Conservation (phyloP, 2,888 invertebrate species). For the Apamea epomidion region DNA sequence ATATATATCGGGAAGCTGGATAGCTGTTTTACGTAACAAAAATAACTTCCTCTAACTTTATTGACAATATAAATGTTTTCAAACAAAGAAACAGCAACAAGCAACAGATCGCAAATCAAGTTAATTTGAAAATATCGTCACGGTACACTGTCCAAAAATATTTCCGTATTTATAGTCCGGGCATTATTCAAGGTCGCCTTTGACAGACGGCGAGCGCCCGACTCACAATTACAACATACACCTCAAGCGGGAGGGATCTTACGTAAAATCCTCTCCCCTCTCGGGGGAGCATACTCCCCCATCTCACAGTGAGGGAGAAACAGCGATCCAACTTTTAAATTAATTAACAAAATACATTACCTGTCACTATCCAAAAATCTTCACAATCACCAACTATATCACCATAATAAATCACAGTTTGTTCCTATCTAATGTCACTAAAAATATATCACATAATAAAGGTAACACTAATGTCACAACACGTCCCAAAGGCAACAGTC, state of each 20-base stretch:
- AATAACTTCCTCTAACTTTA: conserved; percentile 48
- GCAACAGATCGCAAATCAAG: conserved; percentile 75
- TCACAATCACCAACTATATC: conserved; percentile 87
- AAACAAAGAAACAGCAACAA: conserved; percentile 70
- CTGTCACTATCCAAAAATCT: conserved; percentile 86
- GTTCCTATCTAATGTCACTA: conserved; percentile 89
- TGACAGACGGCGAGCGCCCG: conserved; percentile 83
- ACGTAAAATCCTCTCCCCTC: conserved; percentile 81
- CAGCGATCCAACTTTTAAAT: conserved; percentile 76
- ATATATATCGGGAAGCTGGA: conserved; percentile 52
- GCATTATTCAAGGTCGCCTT: conserved; percentile 86
- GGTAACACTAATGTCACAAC: conserved; percentile 90
- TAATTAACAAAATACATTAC: conserved; percentile 79
- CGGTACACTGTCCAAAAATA: conserved; percentile 82
- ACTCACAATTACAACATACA: conserved; percentile 79
- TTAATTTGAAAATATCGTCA: conserved; percentile 77
- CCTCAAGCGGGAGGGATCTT: conserved; percentile 78
- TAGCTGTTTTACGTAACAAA: conserved; percentile 47
- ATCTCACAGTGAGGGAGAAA: conserved; percentile 64
- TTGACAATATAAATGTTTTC: conserved; percentile 61
- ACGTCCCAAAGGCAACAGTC: conserved; percentile 89
- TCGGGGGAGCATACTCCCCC: conserved; percentile 65
- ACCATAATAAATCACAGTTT: conserved; percentile 90
- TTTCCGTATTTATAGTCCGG: conserved; percentile 89
- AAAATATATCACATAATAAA: conserved; percentile 88